A percentile compares a stretch with the other conserved stretches of the same genome.
Conservation (phyloP, 2,797 vertebrate species). For the Melanotaenia maccullochi region DNA sequence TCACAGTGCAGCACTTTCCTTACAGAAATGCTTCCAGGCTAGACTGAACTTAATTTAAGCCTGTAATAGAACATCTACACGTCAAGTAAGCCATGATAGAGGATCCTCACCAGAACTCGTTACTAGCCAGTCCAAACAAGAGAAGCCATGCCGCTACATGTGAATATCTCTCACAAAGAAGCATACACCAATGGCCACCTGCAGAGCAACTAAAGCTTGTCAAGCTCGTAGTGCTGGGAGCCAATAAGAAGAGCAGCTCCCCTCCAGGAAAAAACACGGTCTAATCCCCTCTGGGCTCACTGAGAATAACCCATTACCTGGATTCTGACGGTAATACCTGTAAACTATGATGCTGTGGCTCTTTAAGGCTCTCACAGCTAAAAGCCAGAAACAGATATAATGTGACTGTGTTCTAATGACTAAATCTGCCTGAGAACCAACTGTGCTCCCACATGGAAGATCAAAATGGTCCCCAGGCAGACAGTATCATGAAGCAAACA, state of each 20-base stretch:
- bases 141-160: conserved; percentile 8
- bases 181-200: conserved; percentile 8
- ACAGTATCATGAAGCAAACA: not conserved
- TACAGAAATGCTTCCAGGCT: not conserved
- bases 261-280: conserved; percentile 37
- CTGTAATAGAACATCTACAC: not conserved
- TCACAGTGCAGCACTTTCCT: not conserved
- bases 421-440: not conserved
- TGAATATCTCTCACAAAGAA: conserved; percentile 9
- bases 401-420: not conserved
- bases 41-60: not conserved
- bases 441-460: not conserved
- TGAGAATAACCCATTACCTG: conserved; percentile 71
- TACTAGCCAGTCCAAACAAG: conserved; percentile 12
- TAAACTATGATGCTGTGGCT: conserved; percentile 30
- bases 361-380: conserved; percentile 10
- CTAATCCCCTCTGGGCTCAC: conserved; percentile 72
- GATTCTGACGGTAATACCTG: conserved; percentile 36
- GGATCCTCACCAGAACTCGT: conserved; percentile 40
- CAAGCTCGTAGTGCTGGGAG: conserved; percentile 28
- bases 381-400: not conserved
- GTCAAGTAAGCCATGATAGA: not conserved
- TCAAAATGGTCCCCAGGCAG: conserved; percentile 10
- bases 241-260: conserved; percentile 39
- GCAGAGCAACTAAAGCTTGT: conserved; percentile 37